These are phyloP conservation scores for Charina bottae DNA, from an alignment of 2,113 vertebrate species.

Conservation along the genomic window DNA sequence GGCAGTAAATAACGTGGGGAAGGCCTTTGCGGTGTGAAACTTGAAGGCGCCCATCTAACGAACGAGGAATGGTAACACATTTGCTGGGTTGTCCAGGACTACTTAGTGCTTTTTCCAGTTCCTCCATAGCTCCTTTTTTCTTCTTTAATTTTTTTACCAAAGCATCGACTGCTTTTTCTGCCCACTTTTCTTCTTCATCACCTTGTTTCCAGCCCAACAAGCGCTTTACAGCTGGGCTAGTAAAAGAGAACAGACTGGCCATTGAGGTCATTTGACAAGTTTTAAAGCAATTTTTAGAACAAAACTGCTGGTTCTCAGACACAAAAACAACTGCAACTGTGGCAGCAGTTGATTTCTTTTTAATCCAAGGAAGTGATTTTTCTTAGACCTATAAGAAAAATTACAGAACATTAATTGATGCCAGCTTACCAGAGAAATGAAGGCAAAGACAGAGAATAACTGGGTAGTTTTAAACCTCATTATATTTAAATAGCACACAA, in stretches of 20 bases:
- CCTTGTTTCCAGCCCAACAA: conserved; percentile 99
- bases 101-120: conserved; percentile 97
- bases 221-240: conserved; percentile 97
- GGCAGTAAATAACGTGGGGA: conserved; percentile 97
- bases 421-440: background rate
- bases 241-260: conserved; percentile 99
- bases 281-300: conserved; percentile 69
- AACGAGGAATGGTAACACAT: conserved; percentile 97
- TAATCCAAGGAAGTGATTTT: conserved; percentile 29
- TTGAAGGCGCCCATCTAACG: conserved; percentile 93
- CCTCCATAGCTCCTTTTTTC: conserved; percentile 99
- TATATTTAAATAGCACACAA: background rate
- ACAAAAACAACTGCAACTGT: conserved; percentile 29
- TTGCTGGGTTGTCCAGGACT: conserved; percentile 97
- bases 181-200: conserved; percentile 99
- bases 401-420: conserved; percentile 32
- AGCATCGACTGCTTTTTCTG: conserved; percentile 96
- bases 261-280: conserved; percentile 87
- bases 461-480: background rate
- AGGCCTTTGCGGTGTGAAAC: conserved; percentile 98
- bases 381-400: conserved; percentile 44
- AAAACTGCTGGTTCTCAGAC: conserved; percentile 45
- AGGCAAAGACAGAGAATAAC: background rate
- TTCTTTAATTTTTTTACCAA: conserved; percentile 98
- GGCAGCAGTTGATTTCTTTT: conserved; percentile 19